phyloP scores from a whole-genome alignment of 2,888 invertebrate genomes.

The Ptychoptera albimana region DNA sequence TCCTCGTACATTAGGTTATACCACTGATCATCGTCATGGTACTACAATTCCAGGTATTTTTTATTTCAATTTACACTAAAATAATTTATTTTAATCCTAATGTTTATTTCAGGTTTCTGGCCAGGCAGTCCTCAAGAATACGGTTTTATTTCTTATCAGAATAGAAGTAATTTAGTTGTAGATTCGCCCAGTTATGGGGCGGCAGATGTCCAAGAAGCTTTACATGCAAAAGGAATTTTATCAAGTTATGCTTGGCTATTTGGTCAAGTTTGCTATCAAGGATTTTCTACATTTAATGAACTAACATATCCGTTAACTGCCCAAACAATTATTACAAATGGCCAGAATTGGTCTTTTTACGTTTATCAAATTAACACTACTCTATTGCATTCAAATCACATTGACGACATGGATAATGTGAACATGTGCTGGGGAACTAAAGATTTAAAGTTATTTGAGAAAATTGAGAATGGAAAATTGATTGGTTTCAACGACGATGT shows the following conservation, averaged over 20 bases:
- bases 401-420: constrained; percentile 46
- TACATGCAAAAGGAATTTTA: constrained; percentile 59
- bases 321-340: constrained; percentile 81
- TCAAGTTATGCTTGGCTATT: constrained; percentile 67
- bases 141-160: constrained; percentile 60
- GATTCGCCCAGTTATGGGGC: constrained; percentile 34
- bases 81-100: constrained; percentile 4
- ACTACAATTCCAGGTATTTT: constrained; percentile 56
- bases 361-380: constrained; percentile 87
- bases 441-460: constrained; percentile 56
- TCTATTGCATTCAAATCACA: constrained; percentile 42
- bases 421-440: constrained; percentile 71
- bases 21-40: constrained; percentile 40
- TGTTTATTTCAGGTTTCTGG: constrained; percentile 59
- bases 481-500: constrained; percentile 68
- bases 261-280: constrained; percentile 65
- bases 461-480: constrained; percentile 52
- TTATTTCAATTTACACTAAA: not conserved
- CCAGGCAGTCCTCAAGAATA: constrained; percentile 64
- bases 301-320: constrained; percentile 79
- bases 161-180: constrained; percentile 40
- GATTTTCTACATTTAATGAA: constrained; percentile 83
- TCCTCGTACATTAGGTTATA: constrained; percentile 45
- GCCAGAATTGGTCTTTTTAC: constrained; percentile 71
- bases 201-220: constrained; percentile 36